Percentiles rank a stretch among this genome's conserved stretches.
Conservation (phyloP, 2,113 vertebrate genomes). For the Anguilla japonica region DNA sequence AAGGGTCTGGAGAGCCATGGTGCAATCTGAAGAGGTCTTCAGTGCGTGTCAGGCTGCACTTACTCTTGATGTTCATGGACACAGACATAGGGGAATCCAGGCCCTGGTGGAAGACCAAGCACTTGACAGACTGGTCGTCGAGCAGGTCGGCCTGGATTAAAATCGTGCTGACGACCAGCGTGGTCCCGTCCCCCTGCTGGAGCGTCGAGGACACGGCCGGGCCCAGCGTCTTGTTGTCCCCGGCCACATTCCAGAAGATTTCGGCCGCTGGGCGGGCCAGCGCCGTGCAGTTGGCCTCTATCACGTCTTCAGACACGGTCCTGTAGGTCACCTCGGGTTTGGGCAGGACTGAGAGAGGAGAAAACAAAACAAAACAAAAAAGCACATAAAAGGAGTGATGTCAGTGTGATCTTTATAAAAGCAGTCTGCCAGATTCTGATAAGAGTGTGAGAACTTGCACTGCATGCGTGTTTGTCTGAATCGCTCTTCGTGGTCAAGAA, state of each 20-base stretch:
- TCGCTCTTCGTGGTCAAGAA: too few relatives aligned
- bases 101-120: slow-evolving; percentile 63
- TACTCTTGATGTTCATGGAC: slow-evolving; percentile 47
- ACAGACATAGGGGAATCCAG: slow-evolving; percentile 53
- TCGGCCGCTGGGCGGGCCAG: slow-evolving; percentile 58
- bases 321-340: slow-evolving; percentile 63
- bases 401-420: not conserved
- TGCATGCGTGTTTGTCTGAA: too few relatives aligned
- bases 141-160: slow-evolving; percentile 50
- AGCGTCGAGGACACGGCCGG: slow-evolving; percentile 41
- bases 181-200: slow-evolving; percentile 65
- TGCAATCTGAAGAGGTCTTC: not conserved
- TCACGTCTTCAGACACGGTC: slow-evolving; percentile 54
- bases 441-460: not conserved
- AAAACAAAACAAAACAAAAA: not conserved
- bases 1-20: too few relatives aligned
- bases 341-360: slow-evolving; percentile 60
- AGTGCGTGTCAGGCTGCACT: slow-evolving; percentile 4
- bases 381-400: too few relatives aligned
- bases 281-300: slow-evolving; percentile 70
- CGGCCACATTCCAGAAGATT: slow-evolving; percentile 61
- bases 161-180: slow-evolving; percentile 65
- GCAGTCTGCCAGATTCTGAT: not conserved
- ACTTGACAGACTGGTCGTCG: slow-evolving; percentile 52
- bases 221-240: slow-evolving; percentile 58